These are phyloP conservation scores for Lasiurus borealis DNA, from an alignment of 2,113 vertebrate genomes.

Conservation along the genomic window DNA sequence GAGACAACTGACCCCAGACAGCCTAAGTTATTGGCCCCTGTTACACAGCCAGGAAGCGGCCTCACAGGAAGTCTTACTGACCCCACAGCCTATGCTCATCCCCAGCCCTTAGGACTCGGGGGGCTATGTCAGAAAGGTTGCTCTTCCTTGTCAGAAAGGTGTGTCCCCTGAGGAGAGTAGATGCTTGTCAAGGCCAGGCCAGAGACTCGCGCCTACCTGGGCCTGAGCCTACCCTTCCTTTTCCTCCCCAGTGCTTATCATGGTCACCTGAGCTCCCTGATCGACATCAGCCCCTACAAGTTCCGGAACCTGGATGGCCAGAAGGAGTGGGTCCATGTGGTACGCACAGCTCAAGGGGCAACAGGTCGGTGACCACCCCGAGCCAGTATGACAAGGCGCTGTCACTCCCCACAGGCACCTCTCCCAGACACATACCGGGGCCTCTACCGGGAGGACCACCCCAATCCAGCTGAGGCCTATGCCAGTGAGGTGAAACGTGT, in stretches of 20 bases:
- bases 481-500: conserved; percentile 90
- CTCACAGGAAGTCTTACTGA: neutral
- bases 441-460: conserved; percentile 91
- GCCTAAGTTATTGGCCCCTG: neutral
- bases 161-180: neutral
- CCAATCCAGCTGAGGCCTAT: conserved; percentile 91
- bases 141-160: neutral
- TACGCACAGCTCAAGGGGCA: conserved; percentile 84
- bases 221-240: neutral
- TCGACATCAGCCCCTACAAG: conserved; percentile 99
- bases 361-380: neutral
- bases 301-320: conserved; percentile 95
- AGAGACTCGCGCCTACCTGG: accelerated
- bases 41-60: neutral
- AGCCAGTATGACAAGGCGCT: neutral
- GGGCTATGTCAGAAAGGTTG: neutral
- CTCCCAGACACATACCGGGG: conserved; percentile 96
- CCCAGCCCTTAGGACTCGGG: neutral
- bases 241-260: conserved; percentile 91
- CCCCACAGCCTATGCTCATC: neutral
- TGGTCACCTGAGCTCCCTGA: conserved; percentile 96
- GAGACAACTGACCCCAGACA: neutral
- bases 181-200: neutral
- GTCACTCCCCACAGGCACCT: conserved; percentile 88
- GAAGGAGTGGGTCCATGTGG: conserved; percentile 99